Evolutionary conservation across 2,797 vertebrate genomes (phyloP).

Genomic region (Amniataba percoides): DNA sequence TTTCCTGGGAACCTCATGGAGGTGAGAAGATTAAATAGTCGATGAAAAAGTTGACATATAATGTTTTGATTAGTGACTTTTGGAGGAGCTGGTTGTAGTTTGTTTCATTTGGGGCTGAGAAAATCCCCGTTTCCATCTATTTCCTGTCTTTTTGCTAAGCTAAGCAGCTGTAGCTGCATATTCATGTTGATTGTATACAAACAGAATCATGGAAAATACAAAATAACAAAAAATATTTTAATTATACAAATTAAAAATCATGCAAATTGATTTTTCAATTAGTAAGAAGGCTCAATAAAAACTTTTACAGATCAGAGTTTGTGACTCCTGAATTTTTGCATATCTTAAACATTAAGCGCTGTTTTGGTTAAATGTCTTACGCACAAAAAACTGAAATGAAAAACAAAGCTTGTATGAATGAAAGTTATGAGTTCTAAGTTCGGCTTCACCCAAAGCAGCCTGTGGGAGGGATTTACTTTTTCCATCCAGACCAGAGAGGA

Average conservation of each 20-base stretch:
- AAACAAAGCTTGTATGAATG: neutral
- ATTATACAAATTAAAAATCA: too few species aligned
- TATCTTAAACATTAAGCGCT: neutral
- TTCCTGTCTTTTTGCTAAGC: neutral
- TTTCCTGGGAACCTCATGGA: neutral
- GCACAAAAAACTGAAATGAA: neutral
- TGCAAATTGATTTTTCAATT: too few species aligned
- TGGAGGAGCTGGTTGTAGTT: neutral
- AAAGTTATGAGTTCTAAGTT: constrained; percentile 4
- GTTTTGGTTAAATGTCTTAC: neutral
- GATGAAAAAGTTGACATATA: neutral
- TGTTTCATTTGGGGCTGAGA: neutral
- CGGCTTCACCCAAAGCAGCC: neutral
- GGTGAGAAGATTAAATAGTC: neutral
- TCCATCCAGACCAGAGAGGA: neutral
- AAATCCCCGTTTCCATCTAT: neutral
- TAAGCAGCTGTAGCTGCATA: neutral
- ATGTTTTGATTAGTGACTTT: neutral
- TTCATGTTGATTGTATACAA: too few species aligned
- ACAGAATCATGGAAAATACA: too few species aligned
- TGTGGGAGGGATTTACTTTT: constrained; percentile 24
- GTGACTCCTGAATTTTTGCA: neutral
- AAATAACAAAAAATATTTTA: too few species aligned
- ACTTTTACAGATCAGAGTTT: neutral
- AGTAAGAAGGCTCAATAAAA: too few species aligned